phyloP scores from a whole-genome alignment of 2,113 vertebrate genomes.

The Oplegnathus fasciatus region DNA sequence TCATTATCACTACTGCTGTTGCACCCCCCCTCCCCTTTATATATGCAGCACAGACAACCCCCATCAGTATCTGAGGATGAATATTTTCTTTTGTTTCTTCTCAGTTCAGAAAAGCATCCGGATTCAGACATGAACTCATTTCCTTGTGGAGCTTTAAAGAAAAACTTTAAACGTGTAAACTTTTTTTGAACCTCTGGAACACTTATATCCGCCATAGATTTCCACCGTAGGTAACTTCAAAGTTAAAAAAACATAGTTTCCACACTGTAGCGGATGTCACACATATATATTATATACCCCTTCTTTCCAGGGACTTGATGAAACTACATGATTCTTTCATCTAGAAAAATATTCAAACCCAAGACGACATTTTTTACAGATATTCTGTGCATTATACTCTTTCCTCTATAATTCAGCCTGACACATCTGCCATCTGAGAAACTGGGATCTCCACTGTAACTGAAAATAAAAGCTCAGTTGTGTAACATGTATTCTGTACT shows the following conservation, averaged over 20 bases:
- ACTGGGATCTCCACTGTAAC: neutral
- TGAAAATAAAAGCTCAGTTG: neutral
- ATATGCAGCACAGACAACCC: too few species aligned
- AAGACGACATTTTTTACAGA: neutral
- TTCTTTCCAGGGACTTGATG: neutral
- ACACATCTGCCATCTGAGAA: neutral
- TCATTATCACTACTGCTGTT: too few species aligned
- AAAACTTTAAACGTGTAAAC: neutral
- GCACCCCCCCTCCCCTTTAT: too few species aligned
- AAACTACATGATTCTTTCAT: neutral
- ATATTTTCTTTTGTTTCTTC: neutral
- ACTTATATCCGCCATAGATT: neutral
- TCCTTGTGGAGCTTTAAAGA: neutral
- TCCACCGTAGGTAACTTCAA: neutral
- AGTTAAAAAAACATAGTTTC: neutral
- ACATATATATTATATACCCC: neutral
- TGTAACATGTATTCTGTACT: neutral
- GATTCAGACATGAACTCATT: neutral
- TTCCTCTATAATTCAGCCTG: neutral
- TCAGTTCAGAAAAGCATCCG: neutral
- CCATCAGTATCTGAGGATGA: neutral
- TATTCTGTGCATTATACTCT: neutral
- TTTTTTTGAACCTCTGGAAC: neutral
- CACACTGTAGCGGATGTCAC: too few species aligned
- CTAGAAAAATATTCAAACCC: neutral